Evolutionary conservation across 2,113 vertebrate species (phyloP).

Genomic region (Silurus meridionalis): DNA sequence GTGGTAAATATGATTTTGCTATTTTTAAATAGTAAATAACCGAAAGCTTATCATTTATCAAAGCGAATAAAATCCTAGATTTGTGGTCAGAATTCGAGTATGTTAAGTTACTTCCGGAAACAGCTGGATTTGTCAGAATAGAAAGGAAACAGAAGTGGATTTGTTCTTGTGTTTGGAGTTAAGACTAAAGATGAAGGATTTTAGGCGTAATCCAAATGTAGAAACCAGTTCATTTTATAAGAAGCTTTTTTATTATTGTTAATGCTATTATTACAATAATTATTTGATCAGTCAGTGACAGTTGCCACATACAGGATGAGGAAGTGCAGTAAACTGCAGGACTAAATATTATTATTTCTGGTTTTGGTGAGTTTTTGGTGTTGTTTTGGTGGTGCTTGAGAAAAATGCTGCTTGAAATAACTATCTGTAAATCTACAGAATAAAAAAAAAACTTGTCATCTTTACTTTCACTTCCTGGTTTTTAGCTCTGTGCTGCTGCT

Average conservation of each 20-base stretch:
- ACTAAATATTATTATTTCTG: neutral
- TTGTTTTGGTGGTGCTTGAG: neutral
- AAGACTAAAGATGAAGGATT: too few relatives aligned
- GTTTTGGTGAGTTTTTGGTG: neutral
- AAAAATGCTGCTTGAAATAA: neutral
- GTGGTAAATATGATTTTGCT: neutral
- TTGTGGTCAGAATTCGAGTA: neutral
- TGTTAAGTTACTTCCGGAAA: neutral
- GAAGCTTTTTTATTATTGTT: neutral
- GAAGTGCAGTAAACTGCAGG: neutral
- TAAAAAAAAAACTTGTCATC: slow-evolving; percentile 3
- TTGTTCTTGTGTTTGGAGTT: too few relatives aligned
- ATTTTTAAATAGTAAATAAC: neutral
- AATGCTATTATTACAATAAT: neutral
- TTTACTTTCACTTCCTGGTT: slow-evolving; percentile 56
- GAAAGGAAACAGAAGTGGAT: neutral
- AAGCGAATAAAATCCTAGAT: neutral
- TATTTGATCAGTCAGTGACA: neutral
- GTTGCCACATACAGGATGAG: neutral
- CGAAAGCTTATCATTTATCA: neutral
- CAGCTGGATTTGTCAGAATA: neutral
- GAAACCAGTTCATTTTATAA: neutral
- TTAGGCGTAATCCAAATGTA: neutral
- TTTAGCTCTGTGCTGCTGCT: neutral
- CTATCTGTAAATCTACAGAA: neutral